These are phyloP conservation scores for Eumacrocentrus americanus DNA, from an alignment of 2,888 invertebrate genomes.

Conservation along the genomic window DNA sequence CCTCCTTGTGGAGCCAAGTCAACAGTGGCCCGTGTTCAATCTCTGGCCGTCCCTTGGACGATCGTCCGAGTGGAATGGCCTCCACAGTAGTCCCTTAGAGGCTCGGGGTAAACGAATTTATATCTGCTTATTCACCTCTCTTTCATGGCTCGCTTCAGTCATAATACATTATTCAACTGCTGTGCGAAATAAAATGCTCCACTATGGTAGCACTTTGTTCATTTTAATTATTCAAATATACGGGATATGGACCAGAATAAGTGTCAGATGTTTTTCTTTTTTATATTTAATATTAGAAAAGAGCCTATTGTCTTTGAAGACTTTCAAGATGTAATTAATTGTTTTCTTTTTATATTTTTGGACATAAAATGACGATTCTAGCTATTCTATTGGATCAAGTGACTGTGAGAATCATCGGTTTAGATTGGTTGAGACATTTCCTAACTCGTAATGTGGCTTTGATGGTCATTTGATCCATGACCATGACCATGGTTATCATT, in stretches of 20 bases:
- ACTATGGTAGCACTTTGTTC: not conserved
- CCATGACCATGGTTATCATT: too few species aligned
- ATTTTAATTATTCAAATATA: not conserved
- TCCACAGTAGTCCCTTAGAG: constrained; percentile 2
- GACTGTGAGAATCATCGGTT: too few species aligned
- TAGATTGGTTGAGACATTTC: too few species aligned
- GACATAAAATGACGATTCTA: too few species aligned
- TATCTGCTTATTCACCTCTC: not conserved
- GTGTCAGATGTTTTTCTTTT: not conserved
- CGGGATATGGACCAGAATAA: not conserved
- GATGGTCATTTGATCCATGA: too few species aligned
- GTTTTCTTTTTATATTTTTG: too few species aligned
- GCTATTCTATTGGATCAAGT: too few species aligned
- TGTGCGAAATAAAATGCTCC: not conserved
- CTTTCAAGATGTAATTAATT: not conserved
- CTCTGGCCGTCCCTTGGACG: constrained; percentile 33
- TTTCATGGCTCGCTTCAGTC: not conserved
- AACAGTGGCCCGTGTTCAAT: constrained; percentile 43
- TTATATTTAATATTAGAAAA: not conserved
- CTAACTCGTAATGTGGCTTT: too few species aligned
- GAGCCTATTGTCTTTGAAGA: not conserved
- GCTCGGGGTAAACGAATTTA: constrained; percentile 12
- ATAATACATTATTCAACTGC: not conserved
- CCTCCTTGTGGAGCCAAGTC: constrained; percentile 36
- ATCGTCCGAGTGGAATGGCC: constrained; percentile 11